Conservation (phyloP, 2,888 invertebrate species). For the Adineta ricciae region DNA sequence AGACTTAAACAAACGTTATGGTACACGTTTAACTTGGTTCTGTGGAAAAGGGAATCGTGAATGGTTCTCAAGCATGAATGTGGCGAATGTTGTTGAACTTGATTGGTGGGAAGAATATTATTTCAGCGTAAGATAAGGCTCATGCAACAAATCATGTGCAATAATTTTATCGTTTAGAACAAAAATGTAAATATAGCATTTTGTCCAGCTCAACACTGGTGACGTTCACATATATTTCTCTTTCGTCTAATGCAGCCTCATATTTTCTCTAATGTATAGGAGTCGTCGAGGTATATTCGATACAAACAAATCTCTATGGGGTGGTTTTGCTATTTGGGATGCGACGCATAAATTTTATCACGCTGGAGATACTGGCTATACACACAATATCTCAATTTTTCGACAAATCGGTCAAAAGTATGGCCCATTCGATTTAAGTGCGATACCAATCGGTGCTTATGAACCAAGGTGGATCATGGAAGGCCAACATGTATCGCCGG, state of each 20-base stretch:
- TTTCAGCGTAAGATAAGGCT: background rate
- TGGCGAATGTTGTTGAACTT: background rate
- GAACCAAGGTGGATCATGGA: conserved; percentile 50
- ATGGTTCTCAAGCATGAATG: background rate
- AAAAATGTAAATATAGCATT: conserved; percentile 44
- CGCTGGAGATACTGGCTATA: conserved; percentile 55
- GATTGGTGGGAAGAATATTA: background rate
- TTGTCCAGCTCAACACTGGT: conserved; percentile 54
- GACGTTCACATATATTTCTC: conserved; percentile 40
- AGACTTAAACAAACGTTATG: conserved; percentile 40
- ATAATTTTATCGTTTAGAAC: background rate
- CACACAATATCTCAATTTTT: conserved; percentile 45
- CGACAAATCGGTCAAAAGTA: conserved; percentile 51
- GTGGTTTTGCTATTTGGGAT: conserved; percentile 53
- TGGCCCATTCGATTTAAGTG: conserved; percentile 53
- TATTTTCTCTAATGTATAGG: conserved; percentile 36
- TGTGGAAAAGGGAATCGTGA: background rate
- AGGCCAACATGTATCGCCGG: conserved; percentile 52
- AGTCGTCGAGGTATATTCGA: conserved; percentile 49
- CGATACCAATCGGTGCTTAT: conserved; percentile 55
- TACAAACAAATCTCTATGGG: conserved; percentile 51
- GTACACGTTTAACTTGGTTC: conserved; percentile 27
- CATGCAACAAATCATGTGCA: background rate
- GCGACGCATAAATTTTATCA: conserved; percentile 51
- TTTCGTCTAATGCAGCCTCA: conserved; percentile 5